Base-by-base conservation (phyloP, 2,888 invertebrate species). In the Rapana venosa region DNA sequence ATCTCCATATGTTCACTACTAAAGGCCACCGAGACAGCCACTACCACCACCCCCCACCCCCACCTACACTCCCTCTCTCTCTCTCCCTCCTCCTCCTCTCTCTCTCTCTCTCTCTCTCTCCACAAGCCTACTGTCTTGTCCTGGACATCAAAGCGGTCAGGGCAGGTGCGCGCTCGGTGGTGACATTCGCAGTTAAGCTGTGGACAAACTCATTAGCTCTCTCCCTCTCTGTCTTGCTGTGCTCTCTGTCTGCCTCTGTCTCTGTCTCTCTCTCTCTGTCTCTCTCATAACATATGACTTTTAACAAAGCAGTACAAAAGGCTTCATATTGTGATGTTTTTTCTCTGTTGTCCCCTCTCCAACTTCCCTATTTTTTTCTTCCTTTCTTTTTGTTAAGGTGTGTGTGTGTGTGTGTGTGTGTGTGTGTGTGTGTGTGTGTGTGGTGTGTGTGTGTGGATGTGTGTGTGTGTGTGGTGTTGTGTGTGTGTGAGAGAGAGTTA, bases 181-280 rank as follows among this genome's bases (percentile, higher is more conserved):
- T 85, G 84, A 85, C 84, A 85, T 85, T 85, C n/a, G 15, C 58
- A 22, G 58, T 6, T n/a, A 85, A 56, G 58, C 47, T 83, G 36
- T 83, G 83, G 79, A 35, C 79, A 79, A 79, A 79, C 79, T 79
- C 22, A 32, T 56, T 56, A 70, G 26, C 30, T 88, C 4, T 58
- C 30, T 56, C 56, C 47, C 88, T 79, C 81, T 70, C 58, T 58
- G 36, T 88, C 79, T 56, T 70, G 61, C 87, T 87, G 70, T 87
- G 47, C 47, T 47, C 47, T 47, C 47, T 47, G 47, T 47, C 47
- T 47, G 47, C 8, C 47, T 47, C 4, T 47, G 2, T 47, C 47
- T 47, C 47, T 47, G 4, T 47, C 47, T 47, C 87, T 87, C 87
- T 87, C 70, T 87, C 87, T 87, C 20, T 87, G 32, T 87, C 70